These are phyloP conservation scores for Aphelinus certus DNA, from an alignment of 1,140 invertebrate species.

Conservation along the genomic window DNA sequence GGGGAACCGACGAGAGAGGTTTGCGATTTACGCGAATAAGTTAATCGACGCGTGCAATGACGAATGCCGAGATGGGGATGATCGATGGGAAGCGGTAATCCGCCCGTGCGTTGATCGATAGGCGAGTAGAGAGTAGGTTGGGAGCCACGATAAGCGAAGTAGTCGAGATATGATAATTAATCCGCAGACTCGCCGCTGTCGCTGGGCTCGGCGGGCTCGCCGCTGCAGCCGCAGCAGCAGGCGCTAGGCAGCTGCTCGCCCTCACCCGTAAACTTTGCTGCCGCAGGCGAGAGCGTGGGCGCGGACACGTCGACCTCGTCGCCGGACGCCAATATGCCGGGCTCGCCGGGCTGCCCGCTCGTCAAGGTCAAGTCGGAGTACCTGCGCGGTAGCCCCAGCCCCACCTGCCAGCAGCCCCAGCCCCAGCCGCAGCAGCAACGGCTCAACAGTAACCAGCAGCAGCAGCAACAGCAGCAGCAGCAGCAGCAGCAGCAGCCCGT, in stretches of 20 bases:
- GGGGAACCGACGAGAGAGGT: too few species aligned
- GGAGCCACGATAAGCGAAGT: too few species aligned
- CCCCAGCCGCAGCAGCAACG: constrained; percentile 39
- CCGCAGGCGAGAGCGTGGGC: constrained; percentile 81
- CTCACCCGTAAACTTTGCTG: constrained; percentile 66
- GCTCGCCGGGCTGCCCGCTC: constrained; percentile 71
- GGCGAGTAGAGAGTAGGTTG: too few species aligned
- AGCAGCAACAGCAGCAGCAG: constrained; percentile 36
- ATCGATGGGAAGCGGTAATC: too few species aligned
- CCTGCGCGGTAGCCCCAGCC: constrained; percentile 61
- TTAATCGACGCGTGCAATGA: too few species aligned
- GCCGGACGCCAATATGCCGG: constrained; percentile 81
- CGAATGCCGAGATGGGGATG: too few species aligned
- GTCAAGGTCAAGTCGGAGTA: constrained; percentile 66
- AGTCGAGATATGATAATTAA: constrained; percentile 25
- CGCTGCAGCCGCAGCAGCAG: constrained; percentile 61
- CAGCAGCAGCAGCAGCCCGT: constrained; percentile 45
- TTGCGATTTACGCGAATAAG: too few species aligned
- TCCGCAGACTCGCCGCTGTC: constrained; percentile 65
- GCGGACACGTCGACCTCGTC: constrained; percentile 90
- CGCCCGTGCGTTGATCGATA: too few species aligned
- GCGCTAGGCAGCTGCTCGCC: constrained; percentile 54
- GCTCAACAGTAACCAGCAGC: constrained; percentile 38
- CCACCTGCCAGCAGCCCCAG: constrained; percentile 46
- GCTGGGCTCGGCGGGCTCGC: constrained; percentile 64